phyloP scores from a whole-genome alignment of 1,140 invertebrate species.

The Nixonia krombeini region DNA sequence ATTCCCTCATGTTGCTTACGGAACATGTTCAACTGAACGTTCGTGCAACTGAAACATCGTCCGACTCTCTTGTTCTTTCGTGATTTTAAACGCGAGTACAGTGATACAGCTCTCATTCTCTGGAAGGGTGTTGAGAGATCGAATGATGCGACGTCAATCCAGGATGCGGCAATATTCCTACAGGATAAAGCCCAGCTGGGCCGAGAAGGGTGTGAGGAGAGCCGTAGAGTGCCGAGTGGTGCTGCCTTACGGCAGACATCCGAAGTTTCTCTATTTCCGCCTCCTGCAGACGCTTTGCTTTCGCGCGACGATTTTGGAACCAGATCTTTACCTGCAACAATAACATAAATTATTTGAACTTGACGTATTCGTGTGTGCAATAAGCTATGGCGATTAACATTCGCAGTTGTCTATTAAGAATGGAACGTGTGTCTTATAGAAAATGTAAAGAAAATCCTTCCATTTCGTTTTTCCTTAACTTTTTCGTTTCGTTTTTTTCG shows the following conservation, averaged over 20 bases:
- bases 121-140: constrained; percentile 56
- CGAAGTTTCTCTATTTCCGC: constrained; percentile 92
- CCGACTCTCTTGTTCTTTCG: neutral
- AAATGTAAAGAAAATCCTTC: too few species aligned
- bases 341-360: too few species aligned
- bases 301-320: constrained; percentile 97
- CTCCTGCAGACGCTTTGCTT: constrained; percentile 94
- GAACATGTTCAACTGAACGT: too few species aligned
- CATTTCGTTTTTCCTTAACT: too few species aligned
- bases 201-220: constrained; percentile 61
- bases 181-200: constrained; percentile 57
- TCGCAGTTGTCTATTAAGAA: too few species aligned
- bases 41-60: too few species aligned
- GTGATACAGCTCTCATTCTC: constrained; percentile 61
- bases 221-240: constrained; percentile 68
- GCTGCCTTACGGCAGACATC: constrained; percentile 78
- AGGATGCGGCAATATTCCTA: constrained; percentile 61
- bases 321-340: constrained; percentile 91
- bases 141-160: constrained; percentile 54
- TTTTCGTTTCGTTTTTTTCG: too few species aligned
- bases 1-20: too few species aligned
- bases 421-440: too few species aligned
- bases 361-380: too few species aligned
- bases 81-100: constrained; percentile 6
- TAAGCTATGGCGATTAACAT: too few species aligned